Evolutionary conservation across 2,113 vertebrate genomes (phyloP).

Genomic region (Pimephales promelas): DNA sequence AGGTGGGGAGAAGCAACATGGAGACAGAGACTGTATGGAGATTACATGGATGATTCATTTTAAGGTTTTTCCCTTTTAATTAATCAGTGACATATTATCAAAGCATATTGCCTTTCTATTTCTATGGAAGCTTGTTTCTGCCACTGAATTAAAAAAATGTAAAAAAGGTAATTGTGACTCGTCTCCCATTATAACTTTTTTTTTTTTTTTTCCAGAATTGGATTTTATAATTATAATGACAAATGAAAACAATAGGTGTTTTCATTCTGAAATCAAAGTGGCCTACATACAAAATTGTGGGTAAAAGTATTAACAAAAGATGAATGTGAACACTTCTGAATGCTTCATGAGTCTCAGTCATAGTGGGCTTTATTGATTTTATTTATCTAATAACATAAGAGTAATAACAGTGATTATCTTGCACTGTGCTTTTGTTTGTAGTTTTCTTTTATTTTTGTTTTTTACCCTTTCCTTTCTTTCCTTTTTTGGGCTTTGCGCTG

Average conservation of each 20-base stretch:
- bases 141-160: too few species aligned
- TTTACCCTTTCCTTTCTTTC: constrained; percentile 67
- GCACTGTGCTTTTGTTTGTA: background rate
- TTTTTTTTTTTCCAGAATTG: too few species aligned
- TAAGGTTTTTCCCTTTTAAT: background rate
- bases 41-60: background rate
- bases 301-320: background rate
- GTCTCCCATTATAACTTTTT: too few species aligned
- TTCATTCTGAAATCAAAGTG: background rate
- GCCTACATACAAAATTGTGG: background rate
- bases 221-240: background rate
- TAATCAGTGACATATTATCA: background rate
- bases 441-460: constrained; percentile 56
- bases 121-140: too few species aligned
- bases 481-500: constrained; percentile 63
- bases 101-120: too few species aligned
- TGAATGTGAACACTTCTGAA: background rate
- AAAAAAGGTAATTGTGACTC: too few species aligned
- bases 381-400: background rate
- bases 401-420: background rate
- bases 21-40: background rate
- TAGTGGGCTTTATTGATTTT: background rate
- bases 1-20: background rate
- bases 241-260: background rate
- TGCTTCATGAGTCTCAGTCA: background rate